A percentile compares a stretch with the other conserved stretches of the same genome.
These are phyloP conservation scores for Echinometra lucunter DNA, from an alignment of 53 echinoderm and acorn worm genomes.

Conservation along the genomic window DNA sequence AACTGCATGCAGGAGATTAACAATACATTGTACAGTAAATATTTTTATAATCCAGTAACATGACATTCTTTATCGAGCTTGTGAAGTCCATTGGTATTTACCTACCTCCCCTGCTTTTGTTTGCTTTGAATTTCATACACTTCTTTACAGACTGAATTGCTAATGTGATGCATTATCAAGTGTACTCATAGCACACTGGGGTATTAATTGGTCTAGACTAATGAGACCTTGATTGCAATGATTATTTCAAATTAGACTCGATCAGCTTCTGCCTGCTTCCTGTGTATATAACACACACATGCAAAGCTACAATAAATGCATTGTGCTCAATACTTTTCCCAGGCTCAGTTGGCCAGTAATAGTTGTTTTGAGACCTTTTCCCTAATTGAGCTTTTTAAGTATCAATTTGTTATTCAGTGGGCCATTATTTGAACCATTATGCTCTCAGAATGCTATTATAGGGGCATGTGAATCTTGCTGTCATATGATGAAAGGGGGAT, in stretches of 20 bases:
- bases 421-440: background rate
- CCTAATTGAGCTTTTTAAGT: background rate
- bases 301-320: background rate
- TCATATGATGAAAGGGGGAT: no score
- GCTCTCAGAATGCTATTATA: background rate
- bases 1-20: no score
- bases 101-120: no score
- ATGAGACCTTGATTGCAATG: background rate
- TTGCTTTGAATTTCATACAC: background rate
- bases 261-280: background rate
- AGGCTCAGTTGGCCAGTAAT: background rate
- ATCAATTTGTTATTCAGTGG: background rate
- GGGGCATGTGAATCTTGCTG: background rate
- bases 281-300: background rate
- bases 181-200: background rate
- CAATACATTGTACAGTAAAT: no score
- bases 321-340: background rate
- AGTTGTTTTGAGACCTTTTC: background rate
- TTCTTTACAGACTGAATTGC: background rate
- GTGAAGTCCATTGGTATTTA: no score
- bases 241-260: background rate
- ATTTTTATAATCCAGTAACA: no score
- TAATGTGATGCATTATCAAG: background rate
- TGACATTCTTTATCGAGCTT: no score
- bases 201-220: background rate